phyloP scores from a whole-genome alignment of 2,888 invertebrate species.

The Dioctria linearis region DNA sequence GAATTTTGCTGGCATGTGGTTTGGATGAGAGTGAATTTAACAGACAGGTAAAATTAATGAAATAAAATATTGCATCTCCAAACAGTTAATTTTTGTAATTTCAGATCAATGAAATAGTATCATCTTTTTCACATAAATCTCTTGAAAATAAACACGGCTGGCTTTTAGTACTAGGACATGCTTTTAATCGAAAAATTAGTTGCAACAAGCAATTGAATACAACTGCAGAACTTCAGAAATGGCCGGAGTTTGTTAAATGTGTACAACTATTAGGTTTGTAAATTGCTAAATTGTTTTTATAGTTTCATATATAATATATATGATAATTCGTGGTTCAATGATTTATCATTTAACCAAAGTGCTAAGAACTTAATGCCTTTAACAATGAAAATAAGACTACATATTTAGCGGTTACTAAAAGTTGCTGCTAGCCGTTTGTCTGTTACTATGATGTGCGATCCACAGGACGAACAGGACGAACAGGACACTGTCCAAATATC shows the following conservation, averaged over 20 bases:
- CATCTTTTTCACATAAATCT: constrained; percentile 67
- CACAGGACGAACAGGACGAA: too few species aligned
- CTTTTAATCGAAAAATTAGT: constrained; percentile 79
- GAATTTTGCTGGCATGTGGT: constrained; percentile 78
- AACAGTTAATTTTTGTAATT: background rate
- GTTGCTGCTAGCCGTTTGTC: too few species aligned
- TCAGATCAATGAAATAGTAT: constrained; percentile 64
- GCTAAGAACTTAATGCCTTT: too few species aligned
- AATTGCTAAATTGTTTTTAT: too few species aligned
- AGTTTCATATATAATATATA: background rate
- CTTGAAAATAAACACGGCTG: constrained; percentile 79
- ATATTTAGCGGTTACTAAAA: too few species aligned
- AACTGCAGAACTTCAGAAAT: constrained; percentile 68
- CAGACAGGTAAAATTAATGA: constrained; percentile 70
- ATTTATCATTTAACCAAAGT: background rate
- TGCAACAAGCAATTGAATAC: constrained; percentile 66
- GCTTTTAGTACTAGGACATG: constrained; percentile 79
- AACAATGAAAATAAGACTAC: too few species aligned
- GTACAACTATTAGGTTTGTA: constrained; percentile 76
- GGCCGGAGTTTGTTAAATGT: constrained; percentile 76
- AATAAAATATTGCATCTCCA: background rate
- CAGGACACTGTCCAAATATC: too few species aligned
- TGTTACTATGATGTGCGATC: too few species aligned
- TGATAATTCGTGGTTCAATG: background rate
- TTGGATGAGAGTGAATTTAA: constrained; percentile 73